Evolutionary conservation across 2,113 vertebrate species (phyloP), one percentile per base, ranked within the genome.

Genomic region (Craseonycteris thonglongyai): DNA sequence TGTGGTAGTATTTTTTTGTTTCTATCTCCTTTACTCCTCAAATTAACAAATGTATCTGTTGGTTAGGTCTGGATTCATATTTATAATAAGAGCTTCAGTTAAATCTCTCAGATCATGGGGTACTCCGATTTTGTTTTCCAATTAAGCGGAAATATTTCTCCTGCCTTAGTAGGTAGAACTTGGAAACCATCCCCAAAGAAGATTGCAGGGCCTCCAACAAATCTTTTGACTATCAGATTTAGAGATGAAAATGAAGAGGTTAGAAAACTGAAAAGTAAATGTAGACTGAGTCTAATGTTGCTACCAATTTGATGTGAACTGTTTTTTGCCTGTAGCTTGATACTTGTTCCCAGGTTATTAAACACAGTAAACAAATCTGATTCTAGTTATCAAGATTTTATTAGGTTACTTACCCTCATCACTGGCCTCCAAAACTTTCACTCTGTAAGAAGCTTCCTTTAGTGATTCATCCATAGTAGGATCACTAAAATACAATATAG

Each of bases 381-480:
- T 51, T 79, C 21, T 83, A 30, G 63, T 87, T 58, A 88, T 59
- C 69, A 86, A 66, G 30, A 35, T 80, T 91, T 74, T 35, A n/a
- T 69, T 78, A 42, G 6, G 16, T 79, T 74, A 93, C 97, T 97
- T 95, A 97, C 98, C 98, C 30, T 99, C 98, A 80, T 99, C 99
- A 0, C 68, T 86, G 7, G 75, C 45, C 42, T 99, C 99, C 84
- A 98, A 96, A 61, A 96, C 78, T 90, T 98, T 99, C 96, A 98
- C 94, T 93, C 96, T 97, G 86, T 94, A 92, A 78, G 89, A 96
- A 96, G 96, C 91, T 13, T 98, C 98, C 88, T 97, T 96, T 90
- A 97, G 79, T 95, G 97, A 98, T 0, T 98, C 98, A 61, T 98
- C 98, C 99, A 99, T 99, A 92, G 96, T 98, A 94, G 82, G 95